Percentiles rank a stretch among this genome's conserved stretches.
Evolutionary conservation across 2,888 invertebrate genomes (phyloP).

Genomic region (Sisyra nigra): DNA sequence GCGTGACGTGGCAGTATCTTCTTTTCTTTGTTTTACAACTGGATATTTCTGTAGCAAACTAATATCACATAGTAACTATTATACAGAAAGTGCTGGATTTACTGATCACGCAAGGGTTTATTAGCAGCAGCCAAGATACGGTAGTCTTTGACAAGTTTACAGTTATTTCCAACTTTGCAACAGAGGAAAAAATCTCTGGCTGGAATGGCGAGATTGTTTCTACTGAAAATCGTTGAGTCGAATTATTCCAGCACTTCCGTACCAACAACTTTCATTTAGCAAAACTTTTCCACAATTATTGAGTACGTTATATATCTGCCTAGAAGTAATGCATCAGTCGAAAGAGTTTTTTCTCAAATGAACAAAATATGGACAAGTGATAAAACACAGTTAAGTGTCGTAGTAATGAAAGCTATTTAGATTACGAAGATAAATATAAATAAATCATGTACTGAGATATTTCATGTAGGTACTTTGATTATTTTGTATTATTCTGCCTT

Average conservation of each 20-base stretch:
- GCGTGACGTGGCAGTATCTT: no score
- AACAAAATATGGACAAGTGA: no score
- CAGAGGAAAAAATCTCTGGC: constrained; percentile 3
- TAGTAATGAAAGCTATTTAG: no score
- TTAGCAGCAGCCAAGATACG: constrained; percentile 9
- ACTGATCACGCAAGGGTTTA: constrained; percentile 9
- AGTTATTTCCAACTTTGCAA: not conserved
- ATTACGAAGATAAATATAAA: no score
- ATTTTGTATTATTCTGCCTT: no score
- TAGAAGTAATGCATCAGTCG: constrained; percentile 11
- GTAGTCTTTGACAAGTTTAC: constrained; percentile 6
- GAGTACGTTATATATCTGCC: constrained; percentile 11
- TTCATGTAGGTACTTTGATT: no score
- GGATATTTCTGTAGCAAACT: no score
- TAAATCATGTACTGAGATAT: no score
- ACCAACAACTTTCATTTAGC: constrained; percentile 2
- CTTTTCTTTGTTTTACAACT: no score
- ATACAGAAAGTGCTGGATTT: constrained; percentile 8
- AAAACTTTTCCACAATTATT: constrained; percentile 8
- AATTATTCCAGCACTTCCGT: constrained; percentile 8
- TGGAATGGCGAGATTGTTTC: not conserved
- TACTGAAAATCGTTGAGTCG: constrained; percentile 7
- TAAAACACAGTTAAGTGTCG: no score
- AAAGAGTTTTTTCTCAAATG: constrained; percentile 11
- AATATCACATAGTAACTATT: no score